Conservation (phyloP, 2,888 invertebrate genomes). For the Acrobasis suavella region DNA sequence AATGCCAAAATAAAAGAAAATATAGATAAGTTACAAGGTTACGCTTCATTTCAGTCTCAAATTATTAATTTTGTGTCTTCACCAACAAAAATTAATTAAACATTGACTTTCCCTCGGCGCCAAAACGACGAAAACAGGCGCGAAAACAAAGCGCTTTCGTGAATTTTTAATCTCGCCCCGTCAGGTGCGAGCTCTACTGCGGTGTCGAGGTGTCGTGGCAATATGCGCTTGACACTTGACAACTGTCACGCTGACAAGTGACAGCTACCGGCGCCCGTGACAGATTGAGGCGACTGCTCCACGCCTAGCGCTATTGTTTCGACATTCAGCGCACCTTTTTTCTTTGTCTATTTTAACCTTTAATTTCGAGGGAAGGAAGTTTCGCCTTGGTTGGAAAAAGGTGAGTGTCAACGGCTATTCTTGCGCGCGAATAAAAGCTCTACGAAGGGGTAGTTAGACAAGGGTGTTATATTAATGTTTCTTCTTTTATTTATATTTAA, state of each 20-base stretch:
- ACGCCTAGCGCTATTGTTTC: constrained; percentile 45
- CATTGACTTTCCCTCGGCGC: not conserved
- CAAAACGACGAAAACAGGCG: not conserved
- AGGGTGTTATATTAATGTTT: no score
- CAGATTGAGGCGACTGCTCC: constrained; percentile 70
- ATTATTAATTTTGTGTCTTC: not conserved
- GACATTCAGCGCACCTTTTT: constrained; percentile 52
- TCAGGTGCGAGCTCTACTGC: constrained; percentile 49
- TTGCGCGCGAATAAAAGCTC: no score
- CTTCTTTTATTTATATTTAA: no score
- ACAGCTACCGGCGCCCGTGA: constrained; percentile 59
- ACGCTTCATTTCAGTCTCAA: no score
- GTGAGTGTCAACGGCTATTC: no score
- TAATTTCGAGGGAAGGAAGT: constrained; percentile 26
- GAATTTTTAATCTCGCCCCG: constrained; percentile 36
- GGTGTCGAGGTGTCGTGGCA: constrained; percentile 47
- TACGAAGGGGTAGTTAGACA: no score
- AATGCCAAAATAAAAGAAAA: not conserved
- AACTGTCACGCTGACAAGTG: constrained; percentile 55
- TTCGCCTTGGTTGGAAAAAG: not conserved
- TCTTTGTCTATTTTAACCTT: constrained; percentile 38
- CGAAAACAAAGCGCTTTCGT: constrained; percentile 18
- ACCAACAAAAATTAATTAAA: constrained; percentile 9
- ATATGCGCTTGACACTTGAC: constrained; percentile 63
- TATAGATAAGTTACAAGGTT: not conserved